These are phyloP conservation scores for Entomyzon cyanotis DNA, from an alignment of 2,113 vertebrate species.

Conservation along the genomic window DNA sequence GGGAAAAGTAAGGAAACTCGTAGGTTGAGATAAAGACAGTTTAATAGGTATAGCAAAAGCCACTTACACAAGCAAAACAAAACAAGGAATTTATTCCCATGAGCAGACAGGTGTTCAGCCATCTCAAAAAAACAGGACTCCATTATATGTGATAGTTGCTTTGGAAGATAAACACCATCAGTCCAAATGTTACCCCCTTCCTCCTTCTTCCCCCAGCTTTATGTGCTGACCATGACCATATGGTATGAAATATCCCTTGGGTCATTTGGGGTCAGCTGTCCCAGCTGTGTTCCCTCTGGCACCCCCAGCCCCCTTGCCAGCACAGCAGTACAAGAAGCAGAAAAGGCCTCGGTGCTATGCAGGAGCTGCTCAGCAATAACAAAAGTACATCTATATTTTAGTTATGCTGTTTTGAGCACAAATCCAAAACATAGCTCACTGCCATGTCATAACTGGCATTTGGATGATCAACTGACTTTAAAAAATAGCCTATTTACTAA, in stretches of 20 bases:
- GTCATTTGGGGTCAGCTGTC: background rate
- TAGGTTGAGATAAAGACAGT: background rate
- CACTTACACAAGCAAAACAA: background rate
- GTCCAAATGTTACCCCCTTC: background rate
- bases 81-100: background rate
- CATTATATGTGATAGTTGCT: fast-evolving
- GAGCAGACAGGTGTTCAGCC: background rate
- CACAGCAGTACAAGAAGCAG: background rate
- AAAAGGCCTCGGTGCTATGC: background rate
- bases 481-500: background rate
- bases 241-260: background rate
- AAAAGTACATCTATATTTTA: background rate
- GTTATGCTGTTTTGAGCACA: background rate
- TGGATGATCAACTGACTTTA: background rate
- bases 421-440: background rate
- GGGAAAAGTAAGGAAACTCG: background rate
- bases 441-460: background rate
- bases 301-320: background rate
- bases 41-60: background rate
- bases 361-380: background rate
- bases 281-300: background rate
- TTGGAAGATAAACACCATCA: background rate
- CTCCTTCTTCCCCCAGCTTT: background rate
- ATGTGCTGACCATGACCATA: background rate
- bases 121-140: background rate